phyloP scores from a whole-genome alignment of 2,113 vertebrate species.

The Cephalopholis sonnerati region DNA sequence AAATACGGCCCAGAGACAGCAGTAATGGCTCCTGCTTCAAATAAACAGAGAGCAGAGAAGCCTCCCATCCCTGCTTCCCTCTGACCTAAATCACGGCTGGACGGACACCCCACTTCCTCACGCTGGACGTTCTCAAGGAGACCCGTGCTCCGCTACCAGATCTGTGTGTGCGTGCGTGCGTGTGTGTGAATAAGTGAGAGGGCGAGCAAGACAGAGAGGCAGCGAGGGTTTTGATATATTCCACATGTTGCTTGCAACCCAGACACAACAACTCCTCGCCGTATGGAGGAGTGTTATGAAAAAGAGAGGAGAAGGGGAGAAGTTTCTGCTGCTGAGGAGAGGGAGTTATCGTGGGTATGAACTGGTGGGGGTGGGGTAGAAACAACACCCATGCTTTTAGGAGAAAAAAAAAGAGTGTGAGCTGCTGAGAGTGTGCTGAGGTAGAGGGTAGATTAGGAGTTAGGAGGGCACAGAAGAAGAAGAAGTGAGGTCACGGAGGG shows the following conservation, averaged over 20 bases:
- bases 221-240: conserved; percentile 69
- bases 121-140: conserved; percentile 70
- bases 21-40: conserved; percentile 87
- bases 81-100: conserved; percentile 84
- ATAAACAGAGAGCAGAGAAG: conserved; percentile 85
- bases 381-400: conserved; percentile 57
- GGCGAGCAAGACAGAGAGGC: conserved; percentile 28
- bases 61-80: conserved; percentile 77
- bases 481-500: conserved; percentile 50
- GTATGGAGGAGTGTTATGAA: conserved; percentile 62
- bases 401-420: conserved; percentile 33
- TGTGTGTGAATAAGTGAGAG: conserved; percentile 62
- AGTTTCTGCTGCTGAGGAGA: conserved; percentile 65
- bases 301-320: conserved; percentile 46
- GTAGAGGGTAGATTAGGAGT: conserved; percentile 24
- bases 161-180: conserved; percentile 24
- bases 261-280: conserved; percentile 81
- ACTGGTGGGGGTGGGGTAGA: conserved; percentile 43
- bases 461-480: conserved; percentile 2
- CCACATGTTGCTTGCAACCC: conserved; percentile 72
- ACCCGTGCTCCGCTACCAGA: conserved; percentile 58
- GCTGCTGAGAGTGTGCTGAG: conserved; percentile 29
- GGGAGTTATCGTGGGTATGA: conserved; percentile 54
- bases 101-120: conserved; percentile 81
- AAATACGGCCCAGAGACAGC: conserved; percentile 83